Evolutionary conservation across 1,140 invertebrate species (phyloP), one percentile per base, ranked within the genome.

Genomic region (Ditylenchus dipsaci): DNA sequence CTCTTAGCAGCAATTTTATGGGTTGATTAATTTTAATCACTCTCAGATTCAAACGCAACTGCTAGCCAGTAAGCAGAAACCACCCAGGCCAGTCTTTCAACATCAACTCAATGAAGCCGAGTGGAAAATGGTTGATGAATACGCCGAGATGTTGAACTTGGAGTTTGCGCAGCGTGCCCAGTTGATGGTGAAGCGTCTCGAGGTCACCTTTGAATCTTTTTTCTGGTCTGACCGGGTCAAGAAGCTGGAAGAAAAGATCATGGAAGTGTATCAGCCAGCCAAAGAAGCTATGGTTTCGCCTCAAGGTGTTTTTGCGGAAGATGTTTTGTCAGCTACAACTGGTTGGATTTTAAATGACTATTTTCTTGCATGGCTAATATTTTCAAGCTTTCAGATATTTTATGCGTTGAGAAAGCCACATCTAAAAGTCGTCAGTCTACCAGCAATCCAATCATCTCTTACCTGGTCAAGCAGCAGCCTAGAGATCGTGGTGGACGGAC

Each of bases 151-250:
- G 26, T 15, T 68, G 11, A 68, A 68, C n/a, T 0, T 17, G 11
- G 67, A 68, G 23, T 68, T 61, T 63, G 67, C 33, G 15, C 23
- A 68, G 47, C 57, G 67, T 15, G 58, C 67, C 7, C 38, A 47
- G n/a, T 23, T 68, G 21, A 21, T 68, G 23, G 49, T 61, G 45
- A 68, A 63, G 30, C 67, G 67, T 17, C 45, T 63, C 42, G 67
- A 68, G 21, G 67, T 68, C 29, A 60, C 67, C 3, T 23, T 68
- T 8, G 67, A 68, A 21, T 68, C 67, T 15, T 68, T 68, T 26
- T 38, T 68, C 17, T 68, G 67, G 67, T 66, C 67, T 21, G 67
- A 68, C 43, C 63, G 67, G 1, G 45, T 68, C 21, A 15, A 68
- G 21, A 42, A 68, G 53, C 59, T 68, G 19, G 61, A 65, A 19